A percentile compares a stretch with the other conserved stretches of the same genome.
Conservation (phyloP, 2,113 vertebrate genomes). For the Notothenia coriiceps region DNA sequence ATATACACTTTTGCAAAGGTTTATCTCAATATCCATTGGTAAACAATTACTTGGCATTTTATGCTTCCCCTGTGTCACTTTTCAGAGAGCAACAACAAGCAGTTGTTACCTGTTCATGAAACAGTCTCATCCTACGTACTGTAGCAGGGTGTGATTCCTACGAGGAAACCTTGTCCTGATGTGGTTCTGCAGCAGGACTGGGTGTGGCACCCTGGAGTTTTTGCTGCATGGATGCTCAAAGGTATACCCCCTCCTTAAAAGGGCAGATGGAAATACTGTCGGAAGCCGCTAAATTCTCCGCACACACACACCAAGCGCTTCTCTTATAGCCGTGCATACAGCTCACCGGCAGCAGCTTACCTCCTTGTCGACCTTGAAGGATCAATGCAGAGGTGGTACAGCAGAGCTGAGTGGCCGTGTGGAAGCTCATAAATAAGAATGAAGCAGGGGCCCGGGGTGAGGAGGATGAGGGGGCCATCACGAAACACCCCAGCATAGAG, state of each 20-base stretch:
- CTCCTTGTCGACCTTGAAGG: conserved; percentile 82
- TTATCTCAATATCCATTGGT: not conserved
- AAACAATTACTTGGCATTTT: not conserved
- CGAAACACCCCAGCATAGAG: conserved; percentile 59
- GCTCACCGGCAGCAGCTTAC: conserved; percentile 63
- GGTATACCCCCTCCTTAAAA: conserved; percentile 40
- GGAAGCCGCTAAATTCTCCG: conserved; percentile 9
- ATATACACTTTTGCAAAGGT: not conserved
- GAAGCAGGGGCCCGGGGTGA: conserved; percentile 71
- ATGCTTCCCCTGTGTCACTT: not conserved
- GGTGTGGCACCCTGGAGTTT: conserved; percentile 42
- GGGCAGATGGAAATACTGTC: conserved; percentile 45
- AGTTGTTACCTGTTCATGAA: not conserved
- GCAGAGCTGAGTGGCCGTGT: conserved; percentile 74
- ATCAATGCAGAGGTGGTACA: conserved; percentile 76
- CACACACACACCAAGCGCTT: conserved; percentile 1
- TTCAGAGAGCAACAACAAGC: not conserved
- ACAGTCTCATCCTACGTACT: not conserved
- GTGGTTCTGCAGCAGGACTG: conserved; percentile 40
- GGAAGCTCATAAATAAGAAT: conserved; percentile 87
- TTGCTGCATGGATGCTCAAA: conserved; percentile 45
- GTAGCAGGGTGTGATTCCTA: conserved; percentile 2
- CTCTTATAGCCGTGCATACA: conserved; percentile 40
- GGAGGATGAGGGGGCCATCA: conserved; percentile 61
- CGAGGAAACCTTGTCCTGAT: conserved; percentile 18